A percentile compares a stretch with the other conserved stretches of the same genome.
Evolutionary conservation across 2,797 vertebrate genomes (phyloP).

Genomic region (Dendrocincla tyrannina): DNA sequence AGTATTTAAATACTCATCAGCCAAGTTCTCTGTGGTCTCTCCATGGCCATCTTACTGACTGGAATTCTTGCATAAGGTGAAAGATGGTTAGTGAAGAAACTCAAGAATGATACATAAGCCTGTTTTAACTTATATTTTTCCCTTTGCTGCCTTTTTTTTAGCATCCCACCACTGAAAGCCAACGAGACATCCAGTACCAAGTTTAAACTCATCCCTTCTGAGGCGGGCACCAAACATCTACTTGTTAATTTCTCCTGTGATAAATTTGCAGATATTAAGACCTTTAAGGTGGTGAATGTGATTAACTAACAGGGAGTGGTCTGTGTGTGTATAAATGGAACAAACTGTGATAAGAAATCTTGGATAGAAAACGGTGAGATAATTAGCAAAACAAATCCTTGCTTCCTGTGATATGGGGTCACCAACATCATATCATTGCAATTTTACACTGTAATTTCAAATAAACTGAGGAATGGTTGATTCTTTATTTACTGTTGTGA

Average conservation of each 20-base stretch:
- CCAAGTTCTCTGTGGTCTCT: not conserved
- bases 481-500: not conserved
- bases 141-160: not conserved
- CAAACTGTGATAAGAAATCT: not conserved
- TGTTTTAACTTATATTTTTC: not conserved
- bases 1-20: not conserved
- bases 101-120: not conserved
- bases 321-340: not conserved
- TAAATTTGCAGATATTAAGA: conserved; percentile 75
- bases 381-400: not conserved
- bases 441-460: not conserved
- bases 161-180: conserved; percentile 68
- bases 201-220: conserved; percentile 71
- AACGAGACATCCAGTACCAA: conserved; percentile 57
- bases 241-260: conserved; percentile 76
- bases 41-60: not conserved
- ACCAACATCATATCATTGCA: not conserved
- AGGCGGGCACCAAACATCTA: conserved; percentile 72
- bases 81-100: not conserved
- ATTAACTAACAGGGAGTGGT: conserved; percentile 25
- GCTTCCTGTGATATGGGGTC: not conserved
- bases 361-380: not conserved
- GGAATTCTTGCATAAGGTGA: not conserved
- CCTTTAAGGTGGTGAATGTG: conserved; percentile 72
- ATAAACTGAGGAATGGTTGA: not conserved